Conservation (phyloP, 2,113 vertebrate species). For the Donacobius atricapilla region DNA sequence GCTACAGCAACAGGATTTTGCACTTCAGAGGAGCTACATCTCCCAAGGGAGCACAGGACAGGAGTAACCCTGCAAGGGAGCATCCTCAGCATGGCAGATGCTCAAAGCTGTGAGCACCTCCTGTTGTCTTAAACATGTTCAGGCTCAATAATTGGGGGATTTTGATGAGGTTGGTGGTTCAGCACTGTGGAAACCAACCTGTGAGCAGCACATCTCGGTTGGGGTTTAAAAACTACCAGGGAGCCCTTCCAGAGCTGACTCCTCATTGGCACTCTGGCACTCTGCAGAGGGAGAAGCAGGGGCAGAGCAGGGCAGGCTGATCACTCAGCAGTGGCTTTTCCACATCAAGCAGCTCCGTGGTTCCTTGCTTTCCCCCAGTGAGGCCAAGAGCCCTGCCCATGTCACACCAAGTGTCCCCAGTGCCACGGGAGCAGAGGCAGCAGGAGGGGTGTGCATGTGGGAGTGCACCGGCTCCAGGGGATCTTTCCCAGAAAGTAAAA, state of each 20-base stretch:
- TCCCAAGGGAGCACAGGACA: not conserved
- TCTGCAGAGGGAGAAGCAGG: not conserved
- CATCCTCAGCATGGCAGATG: not conserved
- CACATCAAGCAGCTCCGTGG: accelerated
- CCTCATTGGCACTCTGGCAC: accelerated
- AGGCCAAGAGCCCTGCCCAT: not conserved
- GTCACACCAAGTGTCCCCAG: not conserved
- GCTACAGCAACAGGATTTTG: not conserved
- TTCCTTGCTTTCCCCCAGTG: not conserved
- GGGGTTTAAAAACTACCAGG: not conserved
- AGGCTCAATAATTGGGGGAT: not conserved
- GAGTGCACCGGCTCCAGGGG: not conserved
- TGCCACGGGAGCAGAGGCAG: not conserved
- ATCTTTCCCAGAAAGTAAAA: not conserved
- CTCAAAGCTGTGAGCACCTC: not conserved
- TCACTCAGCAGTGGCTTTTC: not conserved
- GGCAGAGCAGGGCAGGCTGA: not conserved
- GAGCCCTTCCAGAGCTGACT: accelerated
- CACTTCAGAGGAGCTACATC: not conserved
- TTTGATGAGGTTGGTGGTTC: not conserved
- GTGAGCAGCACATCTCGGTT: accelerated
- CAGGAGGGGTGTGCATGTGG: accelerated
- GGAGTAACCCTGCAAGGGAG: not conserved
- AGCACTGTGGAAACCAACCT: not conserved
- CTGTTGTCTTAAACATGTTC: accelerated